Base-by-base conservation (phyloP, 2,113 vertebrate genomes). In the Anseranas semipalmata region DNA sequence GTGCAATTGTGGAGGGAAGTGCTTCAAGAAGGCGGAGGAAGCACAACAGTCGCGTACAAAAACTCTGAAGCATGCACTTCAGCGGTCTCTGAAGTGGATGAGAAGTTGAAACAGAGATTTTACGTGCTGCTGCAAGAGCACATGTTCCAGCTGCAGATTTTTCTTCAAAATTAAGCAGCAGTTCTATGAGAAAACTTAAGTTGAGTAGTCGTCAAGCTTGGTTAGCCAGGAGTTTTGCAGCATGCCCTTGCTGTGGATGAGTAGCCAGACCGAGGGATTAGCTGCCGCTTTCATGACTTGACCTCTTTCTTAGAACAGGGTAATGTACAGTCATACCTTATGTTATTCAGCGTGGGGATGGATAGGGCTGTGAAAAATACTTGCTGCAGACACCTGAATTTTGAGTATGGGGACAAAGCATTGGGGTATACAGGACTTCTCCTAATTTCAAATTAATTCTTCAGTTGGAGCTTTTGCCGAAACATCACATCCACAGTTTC, bases 401-500 rank as follows among this genome's bases (percentile, higher is more conserved):
- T 75, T 0, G 0, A 43, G 24, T 41, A 39, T 12, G 15, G 32
- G 46, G n/a, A 37, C 41, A 53, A n/a, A 24, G 16, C 17, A 24
- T 14, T 50, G 37, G 45, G 35, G 12, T 58, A 67, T 60, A 20
- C 2, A 10, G 35, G 52, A 28, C 50, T 62, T 60, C 6, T 33
- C 22, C 3, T 53, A 5, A 32, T 35, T 78, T 46, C 68, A 59
- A 2, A 70, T n/a, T 6, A 32, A 2, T 67, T 95, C 20, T 46
- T 65, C 39, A 35, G 46, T 24, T 4, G 0, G 7, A 72, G 66
- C 37, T 75, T 82, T 60, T 74, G 25, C 59, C 18, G 32, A 83
- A 77, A 41, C 10, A n/a, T 52, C 39, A 7, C 27, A 2, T 0
- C 0, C 0, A 2, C 48, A 13, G 45, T 53, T 71, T 30, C 30